Evolutionary conservation across 2,113 vertebrate species (phyloP).

Genomic region (Noctilio leporinus): DNA sequence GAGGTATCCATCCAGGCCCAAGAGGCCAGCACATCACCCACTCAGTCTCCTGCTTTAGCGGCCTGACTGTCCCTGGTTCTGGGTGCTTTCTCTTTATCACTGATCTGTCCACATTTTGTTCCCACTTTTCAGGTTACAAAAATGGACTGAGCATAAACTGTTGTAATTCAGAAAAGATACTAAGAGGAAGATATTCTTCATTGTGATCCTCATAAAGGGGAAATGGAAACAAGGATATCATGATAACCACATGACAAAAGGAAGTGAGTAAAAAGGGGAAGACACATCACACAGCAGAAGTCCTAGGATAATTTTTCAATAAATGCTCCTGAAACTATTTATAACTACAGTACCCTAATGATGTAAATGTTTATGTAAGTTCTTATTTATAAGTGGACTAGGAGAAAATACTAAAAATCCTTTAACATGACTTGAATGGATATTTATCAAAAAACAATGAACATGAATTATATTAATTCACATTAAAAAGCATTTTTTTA

Average conservation of each 20-base stretch:
- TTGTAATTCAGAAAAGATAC: not conserved
- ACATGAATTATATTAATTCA: not conserved
- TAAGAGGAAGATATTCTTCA: slow-evolving; percentile 4
- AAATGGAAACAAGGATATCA: not conserved
- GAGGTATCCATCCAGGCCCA: not conserved
- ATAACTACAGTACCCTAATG: not conserved
- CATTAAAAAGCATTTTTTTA: not conserved
- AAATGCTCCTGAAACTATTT: not conserved
- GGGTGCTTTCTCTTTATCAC: not conserved
- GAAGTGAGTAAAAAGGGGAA: not conserved
- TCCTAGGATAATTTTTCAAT: not conserved
- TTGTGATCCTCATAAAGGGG: not conserved
- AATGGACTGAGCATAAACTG: not conserved
- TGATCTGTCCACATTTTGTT: not conserved
- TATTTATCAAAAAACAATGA: not conserved
- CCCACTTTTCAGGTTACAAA: not conserved
- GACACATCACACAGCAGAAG: not conserved
- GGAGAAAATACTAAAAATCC: not conserved
- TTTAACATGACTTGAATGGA: not conserved
- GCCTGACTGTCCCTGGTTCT: not conserved
- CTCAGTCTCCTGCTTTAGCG: no score
- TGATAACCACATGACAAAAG: not conserved
- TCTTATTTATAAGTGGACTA: not conserved
- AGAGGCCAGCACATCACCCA: not conserved
- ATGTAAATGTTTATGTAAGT: not conserved